Evolutionary conservation across 2,797 vertebrate species (phyloP), one percentile per base, ranked within the genome.

Genomic region (Pangasius sanitwongsei): DNA sequence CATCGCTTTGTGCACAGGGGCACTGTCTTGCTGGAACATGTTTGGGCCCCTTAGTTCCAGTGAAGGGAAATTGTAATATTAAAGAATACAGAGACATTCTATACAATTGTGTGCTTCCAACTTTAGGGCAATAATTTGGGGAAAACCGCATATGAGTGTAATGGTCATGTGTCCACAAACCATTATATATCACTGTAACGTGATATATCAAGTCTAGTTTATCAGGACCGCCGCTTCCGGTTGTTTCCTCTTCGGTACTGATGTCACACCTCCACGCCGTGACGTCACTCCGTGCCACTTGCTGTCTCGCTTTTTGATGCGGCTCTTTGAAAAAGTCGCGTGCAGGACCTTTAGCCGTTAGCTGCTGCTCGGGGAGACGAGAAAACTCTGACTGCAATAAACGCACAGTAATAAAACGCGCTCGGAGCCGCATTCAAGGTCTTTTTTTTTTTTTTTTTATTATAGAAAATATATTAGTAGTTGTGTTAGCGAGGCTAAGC

Each of bases 251-350:
- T 1, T 31, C n/a, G 18, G 0, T 4, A 2, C 48, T 23, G n/a
- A 70, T 1, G 48, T 55, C 65, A 85, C 83, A 25, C n/a, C 48
- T 15, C 31, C 5, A 34, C 48, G 18, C 3, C 37, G 18, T 85
- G 83, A 85, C 83, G 65, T 85, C 83, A 70, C 44, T 12, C 13
- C 0, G 8, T 18, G 83, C 44, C 44, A 2, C 44, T 34, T 6
- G 18, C 25, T n/a, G 9, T 65, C 9, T 50, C 65, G 63, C 83
- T 55, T 55, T 85, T 50, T 85, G 83, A 70, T 85, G 83, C 83
- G 48, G 83, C 20, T 53, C 48, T 70, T 34, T 70, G 87, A 41
- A 84, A 84, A 88, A 88, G n/a, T 84, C 78, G 67, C 41, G 28
- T 84, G 65, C 65, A 34, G 16, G 48, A 70, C 37, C 65, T 15